Base-by-base conservation (phyloP, 2,113 vertebrate genomes). In the Heteronetta atricapilla region DNA sequence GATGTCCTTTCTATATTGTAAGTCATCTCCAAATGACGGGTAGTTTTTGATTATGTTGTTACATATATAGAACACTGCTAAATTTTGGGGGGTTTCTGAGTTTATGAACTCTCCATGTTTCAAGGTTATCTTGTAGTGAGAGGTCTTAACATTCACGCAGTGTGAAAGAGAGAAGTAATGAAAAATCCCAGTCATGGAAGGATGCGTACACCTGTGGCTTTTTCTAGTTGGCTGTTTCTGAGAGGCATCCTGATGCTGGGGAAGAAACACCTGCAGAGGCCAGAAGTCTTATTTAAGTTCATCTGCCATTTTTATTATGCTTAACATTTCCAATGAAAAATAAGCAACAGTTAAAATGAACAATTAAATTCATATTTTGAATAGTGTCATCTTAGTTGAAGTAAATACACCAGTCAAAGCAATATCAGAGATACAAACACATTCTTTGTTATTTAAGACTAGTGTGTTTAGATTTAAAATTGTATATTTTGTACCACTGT, bases 221-320 rank as follows among this genome's bases (percentile, higher is more conserved):
- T 97, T 48, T 11, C 31, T 76, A 96, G 42, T 96, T 91, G 97
- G 0, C 96, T 98, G 60, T 97, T 95, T 62, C 98, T 98, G 26
- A 98, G 63, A 79, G 97, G 98, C 13, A 82, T 95, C 79, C 97
- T 98, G 85, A 97, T 96, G 96, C 98, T 98, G 26, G 13, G 20
- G 89, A 80, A 72, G 44, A 97, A 95, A 78, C 15, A 17, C 19
- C 79, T 62, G 22, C 59, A 40, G 62, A 91, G 31, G 44, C 48
- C 38, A 73, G 70, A 82, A 34, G 10, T 79, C 87, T 88, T 94
- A 64, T 83, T 46, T 20, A 79, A 93, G 63, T 26, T 62, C 93
- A 29, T 78, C 18, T 84, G 73, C 29, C 62, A 40, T 91, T 88
- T 96, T 95, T 78, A 94, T 96, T 96, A 33, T 33, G 17, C 44